These are phyloP conservation scores for Amyelois transitella DNA, from an alignment of 1,140 invertebrate species.

Conservation along the genomic window DNA sequence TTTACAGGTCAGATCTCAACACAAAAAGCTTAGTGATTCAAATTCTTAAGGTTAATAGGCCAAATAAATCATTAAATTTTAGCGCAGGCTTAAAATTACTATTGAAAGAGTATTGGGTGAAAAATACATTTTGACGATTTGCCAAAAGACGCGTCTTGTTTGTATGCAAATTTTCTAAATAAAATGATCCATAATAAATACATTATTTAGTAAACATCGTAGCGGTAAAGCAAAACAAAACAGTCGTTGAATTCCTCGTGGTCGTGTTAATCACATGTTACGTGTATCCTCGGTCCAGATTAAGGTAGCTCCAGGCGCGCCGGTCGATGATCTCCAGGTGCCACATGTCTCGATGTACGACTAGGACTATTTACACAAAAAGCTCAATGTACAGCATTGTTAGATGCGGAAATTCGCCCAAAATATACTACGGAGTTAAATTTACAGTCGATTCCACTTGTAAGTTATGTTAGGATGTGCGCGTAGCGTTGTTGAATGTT, in stretches of 20 bases:
- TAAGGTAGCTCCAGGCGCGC: conserved; percentile 23
- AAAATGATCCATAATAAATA: conserved; percentile 37
- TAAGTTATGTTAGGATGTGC: conserved; percentile 37
- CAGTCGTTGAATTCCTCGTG: conserved; percentile 55
- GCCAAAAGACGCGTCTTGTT: conserved; percentile 44
- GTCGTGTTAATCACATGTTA: conserved; percentile 71
- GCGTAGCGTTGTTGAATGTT: conserved; percentile 23
- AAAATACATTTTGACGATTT: conserved; percentile 67
- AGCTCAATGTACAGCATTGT: conserved; percentile 71
- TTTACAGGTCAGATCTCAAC: conserved; percentile 48
- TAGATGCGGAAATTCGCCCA: conserved; percentile 68
- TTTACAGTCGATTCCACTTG: conserved; percentile 44
- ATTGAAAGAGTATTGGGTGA: conserved; percentile 68
- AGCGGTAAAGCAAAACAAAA: conserved; percentile 73
- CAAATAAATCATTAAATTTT: conserved; percentile 49
- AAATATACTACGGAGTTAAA: conserved; percentile 58
- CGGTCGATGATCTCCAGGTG: conserved; percentile 33
- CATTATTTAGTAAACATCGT: conserved; percentile 67
- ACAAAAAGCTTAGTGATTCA: conserved; percentile 55
- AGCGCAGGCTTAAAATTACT: conserved; percentile 56
- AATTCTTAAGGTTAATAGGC: conserved; percentile 61
- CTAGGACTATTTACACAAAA: conserved; percentile 70
- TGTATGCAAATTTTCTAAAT: conserved; percentile 41
- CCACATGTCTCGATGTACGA: conserved; percentile 30
- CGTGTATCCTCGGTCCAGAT: conserved; percentile 31